Percentiles rank a stretch among this genome's conserved stretches.
Evolutionary conservation across 2,888 invertebrate genomes (phyloP).

Genomic region (Lymantria dispar): DNA sequence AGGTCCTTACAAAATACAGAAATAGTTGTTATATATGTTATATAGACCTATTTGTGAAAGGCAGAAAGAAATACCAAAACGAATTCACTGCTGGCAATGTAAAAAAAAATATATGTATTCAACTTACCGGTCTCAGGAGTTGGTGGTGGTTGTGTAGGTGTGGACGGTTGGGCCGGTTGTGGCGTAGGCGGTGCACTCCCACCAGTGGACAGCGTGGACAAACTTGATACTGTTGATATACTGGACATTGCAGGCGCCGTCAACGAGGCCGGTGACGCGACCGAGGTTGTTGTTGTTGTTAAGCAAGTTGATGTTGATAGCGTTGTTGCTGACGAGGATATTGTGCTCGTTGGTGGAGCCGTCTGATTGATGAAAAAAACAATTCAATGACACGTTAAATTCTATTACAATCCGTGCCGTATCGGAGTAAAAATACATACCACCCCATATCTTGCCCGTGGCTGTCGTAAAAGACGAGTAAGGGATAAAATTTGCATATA

Average conservation of each 20-base stretch:
- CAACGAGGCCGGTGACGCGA: conserved; percentile 21
- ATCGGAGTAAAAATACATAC: too few species aligned
- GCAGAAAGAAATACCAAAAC: too few species aligned
- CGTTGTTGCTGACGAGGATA: not conserved
- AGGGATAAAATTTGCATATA: too few species aligned
- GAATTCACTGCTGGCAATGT: too few species aligned
- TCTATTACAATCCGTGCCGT: too few species aligned
- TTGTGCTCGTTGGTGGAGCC: not conserved
- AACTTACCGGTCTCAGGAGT: conserved; percentile 69
- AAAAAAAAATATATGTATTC: not conserved
- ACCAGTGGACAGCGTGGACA: conserved; percentile 26
- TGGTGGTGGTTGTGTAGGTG: conserved; percentile 59
- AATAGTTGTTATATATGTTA: too few species aligned
- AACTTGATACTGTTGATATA: conserved; percentile 1
- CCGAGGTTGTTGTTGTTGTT: conserved; percentile 13
- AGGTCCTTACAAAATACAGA: too few species aligned
- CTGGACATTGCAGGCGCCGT: conserved; percentile 21
- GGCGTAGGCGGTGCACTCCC: conserved; percentile 58
- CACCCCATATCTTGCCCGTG: too few species aligned
- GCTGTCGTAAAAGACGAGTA: too few species aligned
- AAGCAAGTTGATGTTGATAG: conserved; percentile 7
- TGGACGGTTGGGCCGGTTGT: conserved; percentile 58
- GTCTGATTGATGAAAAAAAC: conserved; percentile 9
- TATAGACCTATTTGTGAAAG: too few species aligned
- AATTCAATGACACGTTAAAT: too few species aligned